These are phyloP conservation scores for Hepsetus odoe DNA, from an alignment of 2,113 vertebrate species.

Conservation along the genomic window DNA sequence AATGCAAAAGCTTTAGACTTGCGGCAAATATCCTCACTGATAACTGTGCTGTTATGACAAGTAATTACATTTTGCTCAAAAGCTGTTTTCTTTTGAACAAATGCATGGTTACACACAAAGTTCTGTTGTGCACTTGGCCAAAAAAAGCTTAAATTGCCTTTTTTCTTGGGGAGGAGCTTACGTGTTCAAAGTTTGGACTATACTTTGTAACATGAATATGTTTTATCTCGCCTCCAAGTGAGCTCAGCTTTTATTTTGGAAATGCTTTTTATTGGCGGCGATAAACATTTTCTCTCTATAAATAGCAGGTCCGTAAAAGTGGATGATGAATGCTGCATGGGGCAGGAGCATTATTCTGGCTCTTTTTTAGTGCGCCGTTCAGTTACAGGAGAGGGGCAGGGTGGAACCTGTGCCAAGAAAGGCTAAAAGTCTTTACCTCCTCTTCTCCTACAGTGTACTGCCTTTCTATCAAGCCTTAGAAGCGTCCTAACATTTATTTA, in stretches of 20 bases:
- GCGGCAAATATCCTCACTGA: constrained; percentile 1
- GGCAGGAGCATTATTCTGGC: constrained; percentile 32
- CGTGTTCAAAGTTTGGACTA: constrained; percentile 13
- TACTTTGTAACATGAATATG: constrained; percentile 1
- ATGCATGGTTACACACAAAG: neutral
- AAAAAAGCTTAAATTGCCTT: neutral
- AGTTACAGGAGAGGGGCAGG: constrained; percentile 10
- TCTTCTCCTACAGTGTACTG: constrained; percentile 19
- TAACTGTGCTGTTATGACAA: constrained; percentile 20
- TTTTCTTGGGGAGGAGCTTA: neutral
- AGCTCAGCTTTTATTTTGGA: constrained; percentile 32
- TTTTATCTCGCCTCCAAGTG: constrained; percentile 10
- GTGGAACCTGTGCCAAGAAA: constrained; percentile 37
- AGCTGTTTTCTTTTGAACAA: neutral
- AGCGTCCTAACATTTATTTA: constrained; percentile 3
- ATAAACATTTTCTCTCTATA: constrained; percentile 40
- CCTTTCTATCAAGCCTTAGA: constrained; percentile 33
- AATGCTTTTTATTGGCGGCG: constrained; percentile 38
- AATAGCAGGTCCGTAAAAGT: constrained; percentile 51
- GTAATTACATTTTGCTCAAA: constrained; percentile 34
- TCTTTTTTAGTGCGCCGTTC: constrained; percentile 32
- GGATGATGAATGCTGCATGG: constrained; percentile 44
- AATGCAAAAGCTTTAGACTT: constrained; percentile 29
- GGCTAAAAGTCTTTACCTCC: constrained; percentile 36
- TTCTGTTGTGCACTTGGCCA: neutral